Evolutionary conservation across 2,797 vertebrate genomes (phyloP).

Genomic region (Strix occidentalis): DNA sequence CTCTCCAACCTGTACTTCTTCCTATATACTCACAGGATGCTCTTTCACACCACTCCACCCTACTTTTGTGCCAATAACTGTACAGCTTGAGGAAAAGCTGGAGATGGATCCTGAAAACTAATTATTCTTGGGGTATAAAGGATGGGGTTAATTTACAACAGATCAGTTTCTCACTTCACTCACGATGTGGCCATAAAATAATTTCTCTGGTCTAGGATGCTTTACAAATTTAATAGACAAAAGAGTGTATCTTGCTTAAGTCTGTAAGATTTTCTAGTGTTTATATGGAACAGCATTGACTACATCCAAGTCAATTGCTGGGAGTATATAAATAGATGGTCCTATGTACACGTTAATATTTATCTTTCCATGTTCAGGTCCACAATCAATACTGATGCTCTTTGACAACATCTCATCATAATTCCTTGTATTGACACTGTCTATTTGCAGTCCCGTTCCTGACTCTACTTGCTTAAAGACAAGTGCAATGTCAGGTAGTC

Average conservation of each 20-base stretch:
- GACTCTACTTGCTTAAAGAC: background rate
- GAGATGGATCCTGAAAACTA: background rate
- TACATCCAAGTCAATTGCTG: background rate
- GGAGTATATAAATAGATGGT: background rate
- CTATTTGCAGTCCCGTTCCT: background rate
- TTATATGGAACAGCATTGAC: background rate
- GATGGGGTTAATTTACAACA: background rate
- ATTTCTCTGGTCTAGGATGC: background rate
- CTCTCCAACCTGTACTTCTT: background rate
- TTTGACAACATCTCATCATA: background rate
- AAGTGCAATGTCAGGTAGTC: background rate
- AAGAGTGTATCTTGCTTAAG: background rate
- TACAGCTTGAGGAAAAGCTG: background rate
- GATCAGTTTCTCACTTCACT: background rate
- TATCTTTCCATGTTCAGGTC: background rate
- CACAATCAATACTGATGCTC: background rate
- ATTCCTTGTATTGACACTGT: background rate
- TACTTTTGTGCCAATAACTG: background rate
- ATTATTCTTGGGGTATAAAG: background rate
- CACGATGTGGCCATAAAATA: background rate
- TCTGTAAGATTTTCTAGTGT: background rate
- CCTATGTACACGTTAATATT: background rate
- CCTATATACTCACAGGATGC: too few species aligned
- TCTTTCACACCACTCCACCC: background rate
- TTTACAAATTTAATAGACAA: background rate